Percentiles rank a stretch among this genome's conserved stretches.
Evolutionary conservation across 2,797 vertebrate species (phyloP).

Genomic region (Gymnothorax javanicus): DNA sequence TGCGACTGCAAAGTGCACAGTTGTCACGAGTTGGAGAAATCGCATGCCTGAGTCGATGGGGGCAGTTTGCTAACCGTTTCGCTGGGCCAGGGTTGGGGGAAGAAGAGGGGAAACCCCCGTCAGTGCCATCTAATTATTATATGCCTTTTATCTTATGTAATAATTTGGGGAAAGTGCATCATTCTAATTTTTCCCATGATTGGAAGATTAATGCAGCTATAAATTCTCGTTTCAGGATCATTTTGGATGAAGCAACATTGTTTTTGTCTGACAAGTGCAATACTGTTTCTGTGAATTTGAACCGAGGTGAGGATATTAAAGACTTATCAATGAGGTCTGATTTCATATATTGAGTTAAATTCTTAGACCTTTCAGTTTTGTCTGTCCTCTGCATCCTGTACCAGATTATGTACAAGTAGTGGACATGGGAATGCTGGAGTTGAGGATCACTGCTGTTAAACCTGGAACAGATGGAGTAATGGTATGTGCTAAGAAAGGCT

Average conservation of each 20-base stretch:
- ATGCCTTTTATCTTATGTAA: not conserved
- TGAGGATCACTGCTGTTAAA: conserved; percentile 91
- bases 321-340: not conserved
- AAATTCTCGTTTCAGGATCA: conserved; percentile 77
- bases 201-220: not conserved
- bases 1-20: too few relatives aligned
- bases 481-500: conserved; percentile 68
- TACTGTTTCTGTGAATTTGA: conserved; percentile 82
- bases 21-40: too few relatives aligned
- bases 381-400: conserved; percentile 15
- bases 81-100: too few relatives aligned
- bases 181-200: not conserved
- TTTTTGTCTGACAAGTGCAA: conserved; percentile 94
- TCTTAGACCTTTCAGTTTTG: too few relatives aligned
- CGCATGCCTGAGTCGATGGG: too few relatives aligned
- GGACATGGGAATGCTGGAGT: conserved; percentile 93
- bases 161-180: not conserved
- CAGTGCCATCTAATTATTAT: not conserved
- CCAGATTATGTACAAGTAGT: conserved; percentile 96
- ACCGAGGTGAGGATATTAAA: conserved; percentile 75
- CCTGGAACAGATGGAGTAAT: conserved; percentile 79
- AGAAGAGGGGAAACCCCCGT: not conserved
- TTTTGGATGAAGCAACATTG: conserved; percentile 93
- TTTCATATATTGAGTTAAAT: not conserved
- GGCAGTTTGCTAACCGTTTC: too few relatives aligned